Percentiles rank a stretch among this genome's conserved stretches.
phyloP scores from a whole-genome alignment of 2,888 invertebrate species.

The Panzeria rudis region DNA sequence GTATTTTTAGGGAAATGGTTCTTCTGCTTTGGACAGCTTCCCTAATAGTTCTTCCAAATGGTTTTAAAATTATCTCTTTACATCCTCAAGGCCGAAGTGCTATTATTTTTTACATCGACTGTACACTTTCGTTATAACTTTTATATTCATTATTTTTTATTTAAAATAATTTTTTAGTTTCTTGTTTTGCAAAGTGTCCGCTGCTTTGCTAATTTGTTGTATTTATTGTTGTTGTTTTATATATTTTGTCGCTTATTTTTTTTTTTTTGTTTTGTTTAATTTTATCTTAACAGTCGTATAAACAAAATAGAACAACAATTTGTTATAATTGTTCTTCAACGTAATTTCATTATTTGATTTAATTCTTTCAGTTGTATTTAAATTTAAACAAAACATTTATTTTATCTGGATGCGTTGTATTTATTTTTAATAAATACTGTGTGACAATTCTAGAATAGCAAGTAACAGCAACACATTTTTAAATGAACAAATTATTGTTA shows the following conservation, averaged over 20 bases:
- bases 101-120: slow-evolving; percentile 18
- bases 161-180: slow-evolving; percentile 25
- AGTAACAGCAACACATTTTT: slow-evolving; percentile 2
- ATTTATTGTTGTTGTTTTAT: not conserved
- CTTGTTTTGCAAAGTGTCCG: slow-evolving; percentile 51
- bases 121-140: slow-evolving; percentile 54
- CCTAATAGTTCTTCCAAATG: too few relatives aligned
- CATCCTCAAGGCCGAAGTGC: not conserved
- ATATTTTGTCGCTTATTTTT: slow-evolving; percentile 8
- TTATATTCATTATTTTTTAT: slow-evolving; percentile 36
- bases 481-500: slow-evolving; percentile 57
- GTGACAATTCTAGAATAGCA: slow-evolving; percentile 23
- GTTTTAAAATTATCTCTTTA: not conserved
- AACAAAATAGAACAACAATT: slow-evolving; percentile 36
- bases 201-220: slow-evolving; percentile 55
- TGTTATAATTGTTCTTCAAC: slow-evolving; percentile 28
- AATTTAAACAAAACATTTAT: slow-evolving; percentile 27
- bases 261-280: slow-evolving; percentile 20
- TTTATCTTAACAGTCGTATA: slow-evolving; percentile 19
- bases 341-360: slow-evolving; percentile 8
- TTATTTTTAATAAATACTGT: not conserved
- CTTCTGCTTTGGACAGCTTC: too few relatives aligned
- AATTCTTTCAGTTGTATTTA: slow-evolving; percentile 33
- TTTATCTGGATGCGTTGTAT: slow-evolving; percentile 24
- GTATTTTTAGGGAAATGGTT: too few relatives aligned